phyloP scores from a whole-genome alignment of 2,888 invertebrate species.

The Dynastes tityus region DNA sequence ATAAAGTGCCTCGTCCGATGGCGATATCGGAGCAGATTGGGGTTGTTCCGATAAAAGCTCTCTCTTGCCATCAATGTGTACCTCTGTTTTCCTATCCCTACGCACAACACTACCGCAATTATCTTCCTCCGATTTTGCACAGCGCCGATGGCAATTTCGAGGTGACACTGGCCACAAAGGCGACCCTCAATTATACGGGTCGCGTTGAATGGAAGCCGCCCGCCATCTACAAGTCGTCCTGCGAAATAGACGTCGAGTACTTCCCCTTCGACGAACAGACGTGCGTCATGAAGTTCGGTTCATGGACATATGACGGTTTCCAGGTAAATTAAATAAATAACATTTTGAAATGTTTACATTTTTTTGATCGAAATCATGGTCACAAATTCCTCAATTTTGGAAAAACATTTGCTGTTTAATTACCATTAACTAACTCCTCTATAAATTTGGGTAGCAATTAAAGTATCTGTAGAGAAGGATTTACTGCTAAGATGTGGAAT shows the following conservation, averaged over 20 bases:
- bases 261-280: constrained; percentile 91
- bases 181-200: constrained; percentile 86
- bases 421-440: no score
- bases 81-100: not conserved
- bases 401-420: no score
- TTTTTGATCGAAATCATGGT: not conserved
- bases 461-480: no score
- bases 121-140: constrained; percentile 52
- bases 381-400: no score
- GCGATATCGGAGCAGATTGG: no score
- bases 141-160: constrained; percentile 91
- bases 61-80: no score
- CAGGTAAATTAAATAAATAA: constrained; percentile 73
- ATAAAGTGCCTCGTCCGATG: no score
- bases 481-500: no score
- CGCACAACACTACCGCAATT: not conserved
- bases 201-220: constrained; percentile 93
- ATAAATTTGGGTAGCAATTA: no score
- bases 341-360: not conserved
- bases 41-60: not conserved
- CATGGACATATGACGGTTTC: constrained; percentile 90
- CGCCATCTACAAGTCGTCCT: constrained; percentile 92
- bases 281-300: constrained; percentile 90
- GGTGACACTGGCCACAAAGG: constrained; percentile 87
- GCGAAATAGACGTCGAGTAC: constrained; percentile 89